Evolutionary conservation across 2,797 vertebrate genomes (phyloP).

Genomic region (Alauda arvensis): DNA sequence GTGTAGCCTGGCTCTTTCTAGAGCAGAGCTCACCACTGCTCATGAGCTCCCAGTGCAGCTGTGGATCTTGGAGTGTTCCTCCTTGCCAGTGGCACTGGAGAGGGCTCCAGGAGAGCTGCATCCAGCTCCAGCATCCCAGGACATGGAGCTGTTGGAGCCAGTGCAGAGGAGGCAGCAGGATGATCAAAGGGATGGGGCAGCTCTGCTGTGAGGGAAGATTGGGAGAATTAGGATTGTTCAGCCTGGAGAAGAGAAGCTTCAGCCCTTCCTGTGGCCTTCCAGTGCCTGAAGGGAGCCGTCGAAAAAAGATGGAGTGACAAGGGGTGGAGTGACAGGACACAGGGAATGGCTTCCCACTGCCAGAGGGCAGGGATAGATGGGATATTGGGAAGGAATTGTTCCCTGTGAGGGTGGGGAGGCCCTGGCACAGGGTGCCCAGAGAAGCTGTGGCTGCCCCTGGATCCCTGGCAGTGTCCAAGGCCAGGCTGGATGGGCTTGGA

Average conservation of each 20-base stretch:
- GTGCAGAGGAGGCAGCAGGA: background rate
- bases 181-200: background rate
- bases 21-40: background rate
- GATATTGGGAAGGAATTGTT: background rate
- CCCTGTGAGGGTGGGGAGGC: rapidly evolving
- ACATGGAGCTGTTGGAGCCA: background rate
- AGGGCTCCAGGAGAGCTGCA: background rate
- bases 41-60: rapidly evolving
- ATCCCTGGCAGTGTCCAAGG: background rate
- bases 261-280: no score
- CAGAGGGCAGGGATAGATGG: background rate
- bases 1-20: background rate
- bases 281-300: background rate
- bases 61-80: background rate
- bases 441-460: background rate
- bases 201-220: background rate
- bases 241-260: background rate
- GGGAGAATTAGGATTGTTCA: background rate
- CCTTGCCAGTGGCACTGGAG: background rate
- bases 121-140: background rate
- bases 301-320: background rate
- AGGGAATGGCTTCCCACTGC: background rate
- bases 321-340: background rate
- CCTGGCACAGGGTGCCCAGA: background rate
- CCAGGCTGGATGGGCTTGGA: rapidly evolving